phyloP scores from a whole-genome alignment of 2,797 vertebrate genomes.

The Bradypodion pumilum region DNA sequence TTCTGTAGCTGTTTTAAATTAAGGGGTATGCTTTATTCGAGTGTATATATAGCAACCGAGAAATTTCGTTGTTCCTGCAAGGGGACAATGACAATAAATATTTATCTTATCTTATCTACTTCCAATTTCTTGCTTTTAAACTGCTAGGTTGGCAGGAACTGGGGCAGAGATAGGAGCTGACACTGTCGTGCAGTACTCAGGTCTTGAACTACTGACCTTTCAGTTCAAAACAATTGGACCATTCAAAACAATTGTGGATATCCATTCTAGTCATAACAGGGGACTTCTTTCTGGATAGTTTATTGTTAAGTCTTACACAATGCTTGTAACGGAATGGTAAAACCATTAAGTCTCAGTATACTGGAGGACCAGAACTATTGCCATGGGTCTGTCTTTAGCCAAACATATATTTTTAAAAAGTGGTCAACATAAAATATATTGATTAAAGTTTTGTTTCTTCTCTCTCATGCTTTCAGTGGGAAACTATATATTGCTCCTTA shows the following conservation, averaged over 20 bases:
- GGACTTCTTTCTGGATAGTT: conserved; percentile 30
- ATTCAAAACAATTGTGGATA: background rate
- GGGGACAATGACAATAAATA: too few relatives aligned
- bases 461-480: conserved; percentile 45
- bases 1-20: too few relatives aligned
- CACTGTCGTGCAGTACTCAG: too few relatives aligned
- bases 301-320: conserved; percentile 19
- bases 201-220: too few relatives aligned
- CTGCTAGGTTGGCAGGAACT: too few relatives aligned
- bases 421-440: conserved; percentile 62
- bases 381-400: conserved; percentile 36
- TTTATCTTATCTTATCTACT: too few relatives aligned
- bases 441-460: conserved; percentile 49
- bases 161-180: too few relatives aligned
- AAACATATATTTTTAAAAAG: background rate
- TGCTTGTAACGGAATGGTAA: conserved; percentile 10
- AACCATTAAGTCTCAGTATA: background rate
- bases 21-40: too few relatives aligned
- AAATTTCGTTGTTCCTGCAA: too few relatives aligned
- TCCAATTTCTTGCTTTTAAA: too few relatives aligned
- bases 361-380: conserved; percentile 41
- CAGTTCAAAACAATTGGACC: too few relatives aligned
- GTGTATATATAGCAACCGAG: too few relatives aligned
- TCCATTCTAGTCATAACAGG: background rate
- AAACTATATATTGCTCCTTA: conserved; percentile 55